phyloP scores from a whole-genome alignment of 2,888 invertebrate species.

The Euplagia quadripunctaria region DNA sequence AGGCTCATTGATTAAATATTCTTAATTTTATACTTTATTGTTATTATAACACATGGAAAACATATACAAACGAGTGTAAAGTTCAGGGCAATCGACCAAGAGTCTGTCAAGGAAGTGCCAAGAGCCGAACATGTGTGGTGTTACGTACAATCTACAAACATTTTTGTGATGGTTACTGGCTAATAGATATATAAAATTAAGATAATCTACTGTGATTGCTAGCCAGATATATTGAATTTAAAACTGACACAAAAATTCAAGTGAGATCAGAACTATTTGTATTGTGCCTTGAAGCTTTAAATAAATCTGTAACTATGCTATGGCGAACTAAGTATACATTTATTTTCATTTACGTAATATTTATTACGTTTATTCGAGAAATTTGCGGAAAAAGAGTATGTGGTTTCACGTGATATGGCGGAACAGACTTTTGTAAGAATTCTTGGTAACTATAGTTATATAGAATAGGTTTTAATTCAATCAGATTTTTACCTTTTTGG shows the following conservation, averaged over 20 bases:
- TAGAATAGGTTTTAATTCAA: not conserved
- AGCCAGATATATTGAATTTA: slow-evolving; percentile 14
- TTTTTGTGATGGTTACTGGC: slow-evolving; percentile 18
- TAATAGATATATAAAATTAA: slow-evolving; percentile 26
- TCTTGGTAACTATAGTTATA: not conserved
- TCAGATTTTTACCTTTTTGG: too few relatives aligned
- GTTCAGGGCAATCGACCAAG: slow-evolving; percentile 79
- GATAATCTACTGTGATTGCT: slow-evolving; percentile 20
- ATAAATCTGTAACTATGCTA: slow-evolving; percentile 16
- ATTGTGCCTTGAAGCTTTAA: slow-evolving; percentile 7
- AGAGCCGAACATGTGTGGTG: slow-evolving; percentile 51
- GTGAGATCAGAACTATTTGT: slow-evolving; percentile 21
- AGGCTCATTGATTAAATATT: not conserved
- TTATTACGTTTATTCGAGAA: slow-evolving; percentile 2
- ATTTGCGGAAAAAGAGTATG: not conserved
- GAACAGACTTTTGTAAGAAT: not conserved
- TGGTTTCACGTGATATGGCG: not conserved
- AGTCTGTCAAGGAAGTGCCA: slow-evolving; percentile 72
- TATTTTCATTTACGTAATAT: slow-evolving; percentile 14
- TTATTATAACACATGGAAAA: slow-evolving; percentile 19
- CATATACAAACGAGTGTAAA: slow-evolving; percentile 43
- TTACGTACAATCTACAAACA: slow-evolving; percentile 27
- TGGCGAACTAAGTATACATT: not conserved
- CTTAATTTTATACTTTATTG: slow-evolving; percentile 2
- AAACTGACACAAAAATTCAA: slow-evolving; percentile 21